Percentiles rank a stretch among this genome's conserved stretches.
phyloP scores from a whole-genome alignment of 1,140 invertebrate species.

The Drosophila biarmipes region DNA sequence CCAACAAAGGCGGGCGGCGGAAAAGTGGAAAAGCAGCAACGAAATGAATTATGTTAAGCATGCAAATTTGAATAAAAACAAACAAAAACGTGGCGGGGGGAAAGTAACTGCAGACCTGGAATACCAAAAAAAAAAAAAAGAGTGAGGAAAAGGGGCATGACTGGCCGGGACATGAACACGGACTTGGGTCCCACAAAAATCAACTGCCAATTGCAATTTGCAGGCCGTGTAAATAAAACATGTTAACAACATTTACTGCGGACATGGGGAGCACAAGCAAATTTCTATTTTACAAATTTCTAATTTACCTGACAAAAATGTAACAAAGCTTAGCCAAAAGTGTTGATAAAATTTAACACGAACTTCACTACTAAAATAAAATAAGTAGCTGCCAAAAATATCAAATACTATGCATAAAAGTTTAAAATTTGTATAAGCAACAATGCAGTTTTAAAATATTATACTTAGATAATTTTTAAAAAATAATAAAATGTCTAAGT shows the following conservation, averaged over 20 bases:
- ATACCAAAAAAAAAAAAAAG: neutral
- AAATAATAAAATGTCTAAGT: no score
- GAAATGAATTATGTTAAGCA: constrained; percentile 60
- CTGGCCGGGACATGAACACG: neutral
- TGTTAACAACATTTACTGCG: constrained; percentile 36
- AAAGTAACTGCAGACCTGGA: constrained; percentile 6
- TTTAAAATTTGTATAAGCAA: no score
- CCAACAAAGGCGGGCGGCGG: constrained; percentile 16
- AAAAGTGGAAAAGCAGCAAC: constrained; percentile 23
- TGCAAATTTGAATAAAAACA: constrained; percentile 45
- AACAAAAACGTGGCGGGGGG: constrained; percentile 22
- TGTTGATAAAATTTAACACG: neutral
- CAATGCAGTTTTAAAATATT: no score
- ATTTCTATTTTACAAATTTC: no score
- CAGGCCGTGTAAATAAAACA: constrained; percentile 47
- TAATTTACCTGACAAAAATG: neutral
- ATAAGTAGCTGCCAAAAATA: no score
- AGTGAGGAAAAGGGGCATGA: neutral
- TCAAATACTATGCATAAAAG: no score
- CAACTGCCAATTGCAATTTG: constrained; percentile 56
- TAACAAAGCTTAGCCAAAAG: neutral
- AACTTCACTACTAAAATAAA: neutral
- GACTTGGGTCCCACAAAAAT: constrained; percentile 24
- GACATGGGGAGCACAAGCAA: no score
- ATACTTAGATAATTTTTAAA: no score